Conservation (phyloP, 2,888 invertebrate species). For the Diabrotica balteata region DNA sequence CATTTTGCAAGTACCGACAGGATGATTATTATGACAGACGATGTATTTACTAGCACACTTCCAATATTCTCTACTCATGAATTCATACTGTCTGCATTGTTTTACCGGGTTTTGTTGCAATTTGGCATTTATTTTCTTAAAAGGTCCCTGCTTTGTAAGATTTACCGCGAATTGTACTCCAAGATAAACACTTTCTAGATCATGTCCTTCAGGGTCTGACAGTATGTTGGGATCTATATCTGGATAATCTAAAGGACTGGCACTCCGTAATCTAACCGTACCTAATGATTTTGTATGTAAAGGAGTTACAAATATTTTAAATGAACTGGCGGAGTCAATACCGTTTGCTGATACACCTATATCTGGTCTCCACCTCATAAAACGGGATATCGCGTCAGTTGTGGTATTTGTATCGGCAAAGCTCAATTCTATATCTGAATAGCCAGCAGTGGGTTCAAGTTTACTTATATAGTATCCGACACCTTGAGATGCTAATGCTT, state of each 20-base stretch:
- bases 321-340: conserved; percentile 25
- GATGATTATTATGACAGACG: conserved; percentile 30
- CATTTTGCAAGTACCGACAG: conserved; percentile 34
- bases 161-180: conserved; percentile 58
- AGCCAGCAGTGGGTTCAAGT: conserved; percentile 21
- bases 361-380: conserved; percentile 19
- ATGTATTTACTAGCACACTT: conserved; percentile 64
- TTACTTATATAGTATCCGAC: conserved; percentile 30
- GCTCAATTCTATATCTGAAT: conserved; percentile 34
- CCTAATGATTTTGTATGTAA: conserved; percentile 61
- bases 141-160: conserved; percentile 62
- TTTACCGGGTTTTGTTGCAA: conserved; percentile 34
- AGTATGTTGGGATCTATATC: conserved; percentile 74
- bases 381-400: conserved; percentile 13
- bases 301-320: conserved; percentile 45
- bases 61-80: conserved; percentile 72
- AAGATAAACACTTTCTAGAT: conserved; percentile 64
- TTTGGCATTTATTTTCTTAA: conserved; percentile 63
- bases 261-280: conserved; percentile 62
- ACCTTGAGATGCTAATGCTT: conserved; percentile 26
- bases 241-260: conserved; percentile 56
- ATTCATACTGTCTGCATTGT: conserved; percentile 60
- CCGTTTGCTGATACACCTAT: conserved; percentile 12
- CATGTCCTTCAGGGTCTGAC: conserved; percentile 58
- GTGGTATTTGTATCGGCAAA: conserved; percentile 24